These are phyloP conservation scores for Urechis unicinctus DNA, from an alignment of 2,888 invertebrate species.

Conservation along the genomic window DNA sequence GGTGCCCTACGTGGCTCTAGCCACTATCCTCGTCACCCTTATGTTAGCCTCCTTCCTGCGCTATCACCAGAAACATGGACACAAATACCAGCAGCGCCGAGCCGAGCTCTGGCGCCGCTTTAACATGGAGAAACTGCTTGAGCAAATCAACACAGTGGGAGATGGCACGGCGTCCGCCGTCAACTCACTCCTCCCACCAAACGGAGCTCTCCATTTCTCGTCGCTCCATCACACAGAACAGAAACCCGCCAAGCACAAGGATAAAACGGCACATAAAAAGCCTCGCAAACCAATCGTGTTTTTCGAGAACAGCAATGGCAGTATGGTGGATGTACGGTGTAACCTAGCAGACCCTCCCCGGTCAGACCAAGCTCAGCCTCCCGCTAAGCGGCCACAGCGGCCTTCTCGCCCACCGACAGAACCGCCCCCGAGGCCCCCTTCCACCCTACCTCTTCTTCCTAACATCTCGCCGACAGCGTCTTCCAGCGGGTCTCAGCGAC, in stretches of 20 bases:
- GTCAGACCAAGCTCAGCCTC: not conserved
- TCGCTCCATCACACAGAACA: not conserved
- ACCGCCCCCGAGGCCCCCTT: not conserved
- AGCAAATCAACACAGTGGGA: not conserved
- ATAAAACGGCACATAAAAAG: not conserved
- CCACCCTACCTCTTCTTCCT: not conserved
- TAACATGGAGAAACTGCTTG: constrained; percentile 6
- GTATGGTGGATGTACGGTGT: constrained; percentile 22
- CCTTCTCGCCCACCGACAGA: not conserved
- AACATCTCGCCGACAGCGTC: not conserved
- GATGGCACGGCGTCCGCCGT: not conserved
- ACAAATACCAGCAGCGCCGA: constrained; percentile 20
- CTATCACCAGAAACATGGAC: constrained; percentile 21
- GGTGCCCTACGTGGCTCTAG: constrained; percentile 20
- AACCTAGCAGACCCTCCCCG: not conserved
- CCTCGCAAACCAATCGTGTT: constrained; percentile 11
- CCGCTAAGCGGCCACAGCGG: not conserved
- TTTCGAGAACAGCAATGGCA: constrained; percentile 19
- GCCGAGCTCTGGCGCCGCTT: constrained; percentile 1
- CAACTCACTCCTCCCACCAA: not conserved
- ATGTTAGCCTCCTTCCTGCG: constrained; percentile 20
- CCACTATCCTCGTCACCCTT: constrained; percentile 15
- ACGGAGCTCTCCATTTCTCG: not conserved
- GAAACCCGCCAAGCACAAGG: not conserved
- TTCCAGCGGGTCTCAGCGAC: not conserved